Conservation (phyloP, 2,888 invertebrate species). For the Apamea monoglypha region DNA sequence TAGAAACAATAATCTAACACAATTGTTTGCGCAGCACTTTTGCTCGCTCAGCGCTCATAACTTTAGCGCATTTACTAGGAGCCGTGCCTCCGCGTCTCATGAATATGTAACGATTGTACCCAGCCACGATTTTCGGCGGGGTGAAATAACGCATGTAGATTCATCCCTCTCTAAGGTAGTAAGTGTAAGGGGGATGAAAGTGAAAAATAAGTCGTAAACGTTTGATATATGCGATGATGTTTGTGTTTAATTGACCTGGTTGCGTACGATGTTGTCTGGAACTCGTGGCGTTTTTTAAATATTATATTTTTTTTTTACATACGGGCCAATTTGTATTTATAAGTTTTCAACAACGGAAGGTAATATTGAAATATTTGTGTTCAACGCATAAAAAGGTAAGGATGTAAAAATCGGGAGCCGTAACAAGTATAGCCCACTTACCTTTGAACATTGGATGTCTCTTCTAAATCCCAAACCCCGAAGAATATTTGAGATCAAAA, state of each 20-base stretch:
- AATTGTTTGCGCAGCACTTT: slow-evolving; percentile 51
- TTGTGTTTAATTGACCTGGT: slow-evolving; percentile 61
- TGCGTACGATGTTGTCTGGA: slow-evolving; percentile 29
- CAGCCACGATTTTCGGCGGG: slow-evolving; percentile 76
- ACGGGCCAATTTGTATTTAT: background rate
- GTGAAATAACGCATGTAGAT: slow-evolving; percentile 64
- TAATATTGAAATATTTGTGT: background rate
- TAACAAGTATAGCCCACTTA: slow-evolving; percentile 13
- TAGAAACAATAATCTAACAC: slow-evolving; percentile 53
- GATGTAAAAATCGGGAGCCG: background rate
- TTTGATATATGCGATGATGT: slow-evolving; percentile 54
- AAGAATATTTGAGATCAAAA: slow-evolving; percentile 47
- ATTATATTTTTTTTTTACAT: background rate
- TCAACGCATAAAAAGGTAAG: background rate
- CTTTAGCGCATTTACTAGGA: slow-evolving; percentile 48
- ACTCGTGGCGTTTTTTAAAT: slow-evolving; percentile 16
- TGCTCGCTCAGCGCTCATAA: slow-evolving; percentile 50
- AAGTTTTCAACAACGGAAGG: background rate
- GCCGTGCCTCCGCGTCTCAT: slow-evolving; percentile 74
- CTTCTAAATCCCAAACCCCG: slow-evolving; percentile 13
- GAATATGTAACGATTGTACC: slow-evolving; percentile 79
- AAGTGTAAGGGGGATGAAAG: slow-evolving; percentile 41
- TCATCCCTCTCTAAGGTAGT: slow-evolving; percentile 58
- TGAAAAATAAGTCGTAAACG: slow-evolving; percentile 62
- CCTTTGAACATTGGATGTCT: slow-evolving; percentile 31